Base-by-base conservation (phyloP, 2,113 vertebrate genomes). In the Garra rufa region DNA sequence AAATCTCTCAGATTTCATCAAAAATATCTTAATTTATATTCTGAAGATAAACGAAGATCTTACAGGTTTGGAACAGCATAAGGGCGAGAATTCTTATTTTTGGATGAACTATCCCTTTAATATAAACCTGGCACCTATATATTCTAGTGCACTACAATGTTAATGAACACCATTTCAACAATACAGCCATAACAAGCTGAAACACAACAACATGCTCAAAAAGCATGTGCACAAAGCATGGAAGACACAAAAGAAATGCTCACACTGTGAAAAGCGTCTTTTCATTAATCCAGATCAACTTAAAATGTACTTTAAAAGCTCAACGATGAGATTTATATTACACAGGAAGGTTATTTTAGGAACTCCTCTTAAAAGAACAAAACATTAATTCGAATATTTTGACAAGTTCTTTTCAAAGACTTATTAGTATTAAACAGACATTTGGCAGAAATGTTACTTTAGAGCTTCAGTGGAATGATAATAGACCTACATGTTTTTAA, bases 401-500 rank as follows among this genome's bases (percentile, higher is more conserved):
- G 65, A 69, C 34, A 69, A 69, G 34, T 69, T 69, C 10, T 48
- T 17, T 19, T 34, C 19, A 13, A 41, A 57, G 19, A 57, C 30
- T n/a, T 34, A 13, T 7, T 76, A 52, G 9, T 21, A 76, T 76
- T 38, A 75, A 75, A 75, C 28, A 61, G 38, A 46, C 57, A 48
- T 81, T 50, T 77, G 48, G 17, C 74, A 34, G 74, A 76, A 48
- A 76, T 41, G 24, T 28, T 78, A 44, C 34, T 17, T 61, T 69
- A 63, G 52, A 9, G n/a, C 9, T 57, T 34, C 24, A 69, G 26
- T 50, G 44, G 14, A 34, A 34, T 34, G 17, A 69, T 34, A 69
- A 67, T 13, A 81, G 44, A 50, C 28, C 19, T 17, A 15, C 17
- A 6, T 81, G 79, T 81, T 81, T 81, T 81, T 67, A 34, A 69